phyloP scores from a whole-genome alignment of 2,797 vertebrate species.

The Lepilemur ruficaudatus region DNA sequence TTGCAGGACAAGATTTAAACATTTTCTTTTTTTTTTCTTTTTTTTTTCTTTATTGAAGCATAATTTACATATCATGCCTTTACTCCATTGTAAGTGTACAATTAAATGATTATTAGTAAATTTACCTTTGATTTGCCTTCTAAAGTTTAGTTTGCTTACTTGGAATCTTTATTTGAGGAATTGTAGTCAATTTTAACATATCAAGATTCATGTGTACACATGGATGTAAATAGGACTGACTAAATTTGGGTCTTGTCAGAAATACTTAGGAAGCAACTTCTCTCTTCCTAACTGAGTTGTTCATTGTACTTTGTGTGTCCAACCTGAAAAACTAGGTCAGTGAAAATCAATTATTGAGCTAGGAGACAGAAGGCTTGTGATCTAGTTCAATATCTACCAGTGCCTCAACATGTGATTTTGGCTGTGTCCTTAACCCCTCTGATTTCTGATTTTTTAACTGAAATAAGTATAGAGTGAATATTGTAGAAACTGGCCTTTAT shows the following conservation, averaged over 20 bases:
- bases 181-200: not conserved
- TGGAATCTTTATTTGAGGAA: not conserved
- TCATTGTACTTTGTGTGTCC: not conserved
- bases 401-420: not conserved
- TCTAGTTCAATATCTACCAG: not conserved
- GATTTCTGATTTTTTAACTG: not conserved
- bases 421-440: not conserved
- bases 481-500: not conserved
- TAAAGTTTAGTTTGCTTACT: slow-evolving; percentile 10
- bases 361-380: not conserved
- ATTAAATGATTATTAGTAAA: no score
- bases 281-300: not conserved
- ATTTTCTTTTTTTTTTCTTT: not conserved
- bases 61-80: no score
- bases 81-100: no score
- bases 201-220: not conserved
- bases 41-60: no score
- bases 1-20: not conserved
- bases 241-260: not conserved
- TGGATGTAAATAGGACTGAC: not conserved
- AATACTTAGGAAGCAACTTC: not conserved
- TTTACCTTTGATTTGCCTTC: not conserved
- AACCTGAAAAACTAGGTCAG: not conserved
- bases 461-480: not conserved
- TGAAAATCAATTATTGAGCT: not conserved